Percentiles rank a stretch among this genome's conserved stretches.
Conservation (phyloP, 2,797 vertebrate genomes). For the Sciurus carolinensis region DNA sequence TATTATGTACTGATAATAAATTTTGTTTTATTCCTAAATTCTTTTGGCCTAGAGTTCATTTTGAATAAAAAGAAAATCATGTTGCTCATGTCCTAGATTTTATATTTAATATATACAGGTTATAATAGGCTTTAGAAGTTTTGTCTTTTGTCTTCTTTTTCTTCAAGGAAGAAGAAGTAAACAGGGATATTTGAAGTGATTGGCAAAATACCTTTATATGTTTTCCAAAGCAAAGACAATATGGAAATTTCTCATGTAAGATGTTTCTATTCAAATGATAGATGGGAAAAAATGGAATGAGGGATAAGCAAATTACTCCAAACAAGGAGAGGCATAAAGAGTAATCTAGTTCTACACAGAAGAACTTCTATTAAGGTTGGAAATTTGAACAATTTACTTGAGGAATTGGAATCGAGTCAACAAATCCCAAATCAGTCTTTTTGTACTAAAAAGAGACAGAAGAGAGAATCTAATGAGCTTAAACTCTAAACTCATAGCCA, state of each 20-base stretch:
- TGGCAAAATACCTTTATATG: neutral
- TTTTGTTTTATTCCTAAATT: neutral
- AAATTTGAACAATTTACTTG: neutral
- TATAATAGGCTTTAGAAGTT: neutral
- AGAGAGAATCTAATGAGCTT: constrained; percentile 60
- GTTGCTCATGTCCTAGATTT: neutral
- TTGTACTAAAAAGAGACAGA: constrained; percentile 70
- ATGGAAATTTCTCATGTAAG: neutral
- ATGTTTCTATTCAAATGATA: neutral
- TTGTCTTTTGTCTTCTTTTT: neutral
- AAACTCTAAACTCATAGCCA: constrained; percentile 62
- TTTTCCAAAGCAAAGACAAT: neutral
- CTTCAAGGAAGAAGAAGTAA: neutral
- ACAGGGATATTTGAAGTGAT: neutral
- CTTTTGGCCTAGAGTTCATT: neutral
- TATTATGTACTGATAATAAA: neutral
- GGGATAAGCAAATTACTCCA: neutral
- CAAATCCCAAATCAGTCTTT: constrained; percentile 60
- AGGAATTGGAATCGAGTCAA: neutral
- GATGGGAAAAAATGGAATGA: fast-evolving
- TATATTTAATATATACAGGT: neutral
- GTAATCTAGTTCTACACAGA: neutral
- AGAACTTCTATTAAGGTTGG: neutral
- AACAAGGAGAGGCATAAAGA: neutral
- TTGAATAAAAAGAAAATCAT: neutral